Conservation (phyloP, 2,797 vertebrate species). For the Prionace glauca region DNA sequence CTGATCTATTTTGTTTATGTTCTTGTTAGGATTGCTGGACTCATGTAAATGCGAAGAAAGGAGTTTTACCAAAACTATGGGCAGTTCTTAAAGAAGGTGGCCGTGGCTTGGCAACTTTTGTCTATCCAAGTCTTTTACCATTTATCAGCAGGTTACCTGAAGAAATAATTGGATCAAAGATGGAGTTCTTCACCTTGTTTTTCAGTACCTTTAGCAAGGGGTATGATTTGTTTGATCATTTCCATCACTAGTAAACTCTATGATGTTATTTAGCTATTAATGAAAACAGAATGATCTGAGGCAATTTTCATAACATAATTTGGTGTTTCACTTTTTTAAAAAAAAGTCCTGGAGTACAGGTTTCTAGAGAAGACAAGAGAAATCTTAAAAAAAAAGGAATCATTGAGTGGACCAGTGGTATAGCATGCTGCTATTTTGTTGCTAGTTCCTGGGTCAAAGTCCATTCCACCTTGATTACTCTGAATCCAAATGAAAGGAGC, state of each 20-base stretch:
- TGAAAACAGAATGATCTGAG: background rate
- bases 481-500: background rate
- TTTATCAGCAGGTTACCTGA: conserved; percentile 82
- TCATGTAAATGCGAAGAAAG: conserved; percentile 83
- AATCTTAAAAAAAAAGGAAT: background rate
- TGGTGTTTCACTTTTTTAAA: background rate
- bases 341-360: background rate
- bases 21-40: conserved; percentile 81
- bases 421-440: background rate
- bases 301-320: background rate
- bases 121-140: conserved; percentile 86
- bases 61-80: conserved; percentile 86
- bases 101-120: conserved; percentile 75
- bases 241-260: background rate
- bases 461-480: background rate
- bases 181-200: conserved; percentile 79
- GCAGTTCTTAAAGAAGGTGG: conserved; percentile 78
- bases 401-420: background rate
- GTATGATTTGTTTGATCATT: conserved; percentile 55
- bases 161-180: conserved; percentile 63
- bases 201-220: conserved; percentile 74
- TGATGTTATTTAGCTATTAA: conserved; percentile 4
- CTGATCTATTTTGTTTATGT: conserved; percentile 38
- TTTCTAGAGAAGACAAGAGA: background rate
- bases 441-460: background rate